These are phyloP conservation scores for Cheirogaleus medius DNA, from an alignment of 2,113 vertebrate genomes.

Conservation along the genomic window DNA sequence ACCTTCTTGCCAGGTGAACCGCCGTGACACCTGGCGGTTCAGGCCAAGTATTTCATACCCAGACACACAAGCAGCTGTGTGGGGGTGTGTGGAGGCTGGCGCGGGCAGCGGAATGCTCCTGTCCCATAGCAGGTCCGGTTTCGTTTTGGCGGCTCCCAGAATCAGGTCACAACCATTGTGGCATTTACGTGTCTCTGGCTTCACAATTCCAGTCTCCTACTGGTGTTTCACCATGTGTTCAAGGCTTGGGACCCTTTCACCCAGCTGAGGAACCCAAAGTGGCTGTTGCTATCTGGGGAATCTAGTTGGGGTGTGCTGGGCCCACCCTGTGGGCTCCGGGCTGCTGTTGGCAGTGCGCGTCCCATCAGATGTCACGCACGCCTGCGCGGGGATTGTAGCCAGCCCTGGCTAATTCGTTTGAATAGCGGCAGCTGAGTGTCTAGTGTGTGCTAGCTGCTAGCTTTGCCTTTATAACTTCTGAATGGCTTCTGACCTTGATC, in stretches of 20 bases:
- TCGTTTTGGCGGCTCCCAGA: not conserved
- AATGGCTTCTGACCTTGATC: not conserved
- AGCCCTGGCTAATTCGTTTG: rapidly evolving
- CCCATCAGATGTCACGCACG: not conserved
- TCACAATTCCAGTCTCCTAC: not conserved
- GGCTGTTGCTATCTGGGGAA: not conserved
- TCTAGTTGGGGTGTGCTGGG: not conserved
- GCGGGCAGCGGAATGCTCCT: not conserved
- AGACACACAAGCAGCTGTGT: not conserved
- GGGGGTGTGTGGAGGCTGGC: not conserved
- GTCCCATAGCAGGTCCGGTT: not conserved
- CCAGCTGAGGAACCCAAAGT: not conserved
- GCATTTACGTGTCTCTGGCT: not conserved
- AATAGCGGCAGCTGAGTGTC: not conserved
- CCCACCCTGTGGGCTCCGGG: not conserved
- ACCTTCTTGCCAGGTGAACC: not conserved
- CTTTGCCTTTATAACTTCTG: not conserved
- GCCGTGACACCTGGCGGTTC: not conserved
- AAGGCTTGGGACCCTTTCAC: not conserved
- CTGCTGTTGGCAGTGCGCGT: rapidly evolving
- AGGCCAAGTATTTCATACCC: not conserved
- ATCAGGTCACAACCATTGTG: not conserved
- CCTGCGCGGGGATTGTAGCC: too few species aligned
- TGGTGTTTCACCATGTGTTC: not conserved
- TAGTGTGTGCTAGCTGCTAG: not conserved